Conservation (phyloP, 2,797 vertebrate species). For the Cheirogaleus major region DNA sequence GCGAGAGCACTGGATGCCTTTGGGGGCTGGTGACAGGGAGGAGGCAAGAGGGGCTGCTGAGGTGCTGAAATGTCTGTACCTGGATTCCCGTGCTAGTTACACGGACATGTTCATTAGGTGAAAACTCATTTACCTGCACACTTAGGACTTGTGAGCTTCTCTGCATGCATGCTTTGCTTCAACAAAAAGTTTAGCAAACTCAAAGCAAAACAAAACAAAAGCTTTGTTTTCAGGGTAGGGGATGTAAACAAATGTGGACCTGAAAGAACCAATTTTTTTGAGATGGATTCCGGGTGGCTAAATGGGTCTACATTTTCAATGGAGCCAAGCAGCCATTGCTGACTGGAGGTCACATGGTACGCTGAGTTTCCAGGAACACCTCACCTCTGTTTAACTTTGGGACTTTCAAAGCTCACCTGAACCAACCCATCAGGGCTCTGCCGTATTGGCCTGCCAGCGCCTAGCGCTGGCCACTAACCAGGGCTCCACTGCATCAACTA, state of each 20-base stretch:
- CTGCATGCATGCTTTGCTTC: background rate
- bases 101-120: background rate
- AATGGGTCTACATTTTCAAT: background rate
- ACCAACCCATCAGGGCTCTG: background rate
- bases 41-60: background rate
- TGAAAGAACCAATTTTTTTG: background rate
- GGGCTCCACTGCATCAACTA: background rate
- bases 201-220: background rate
- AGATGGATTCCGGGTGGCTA: background rate
- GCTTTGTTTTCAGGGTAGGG: background rate
- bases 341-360: background rate
- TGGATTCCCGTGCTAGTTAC: background rate
- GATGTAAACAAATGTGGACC: background rate
- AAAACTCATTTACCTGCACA: background rate
- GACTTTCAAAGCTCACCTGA: background rate
- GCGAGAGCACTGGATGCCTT: background rate
- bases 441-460: background rate
- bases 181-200: background rate
- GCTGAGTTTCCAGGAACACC: background rate
- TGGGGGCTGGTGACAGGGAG: background rate
- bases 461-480: background rate
- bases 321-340: background rate
- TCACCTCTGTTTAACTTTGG: background rate
- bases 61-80: background rate
- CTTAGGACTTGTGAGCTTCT: background rate